These are phyloP conservation scores for Lepidochrysops patricia DNA, from an alignment of 2,888 invertebrate species.

Conservation along the genomic window DNA sequence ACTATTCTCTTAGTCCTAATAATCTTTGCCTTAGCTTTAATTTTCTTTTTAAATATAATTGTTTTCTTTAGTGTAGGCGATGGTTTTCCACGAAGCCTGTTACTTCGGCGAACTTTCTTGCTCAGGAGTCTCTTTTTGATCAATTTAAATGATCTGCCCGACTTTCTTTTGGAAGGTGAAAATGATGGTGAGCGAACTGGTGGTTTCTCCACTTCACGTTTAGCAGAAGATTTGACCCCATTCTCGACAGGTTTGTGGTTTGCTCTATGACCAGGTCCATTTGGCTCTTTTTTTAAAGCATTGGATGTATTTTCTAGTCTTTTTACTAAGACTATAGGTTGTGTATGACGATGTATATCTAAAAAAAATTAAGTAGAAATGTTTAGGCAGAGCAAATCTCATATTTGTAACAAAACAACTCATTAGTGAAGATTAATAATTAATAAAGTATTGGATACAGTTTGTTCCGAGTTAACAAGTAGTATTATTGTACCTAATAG, in stretches of 20 bases:
- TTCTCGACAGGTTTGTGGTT: neutral
- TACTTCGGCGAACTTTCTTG: slow-evolving; percentile 5
- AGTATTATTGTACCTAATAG: too few relatives aligned
- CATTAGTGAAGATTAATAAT: too few relatives aligned
- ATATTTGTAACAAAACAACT: too few relatives aligned
- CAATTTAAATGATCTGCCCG: neutral
- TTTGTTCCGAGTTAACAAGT: too few relatives aligned
- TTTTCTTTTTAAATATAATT: slow-evolving; percentile 6
- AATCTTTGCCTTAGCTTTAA: slow-evolving; percentile 10
- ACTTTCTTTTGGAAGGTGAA: neutral
- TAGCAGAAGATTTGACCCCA: neutral
- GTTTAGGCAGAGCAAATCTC: too few relatives aligned
- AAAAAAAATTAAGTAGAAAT: too few relatives aligned
- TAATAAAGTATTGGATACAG: too few relatives aligned
- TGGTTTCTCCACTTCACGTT: neutral
- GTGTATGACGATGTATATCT: slow-evolving; percentile 8
- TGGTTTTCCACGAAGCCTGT: slow-evolving; percentile 7
- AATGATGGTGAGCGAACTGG: neutral
- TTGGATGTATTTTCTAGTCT: neutral
- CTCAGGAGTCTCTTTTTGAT: slow-evolving; percentile 1
- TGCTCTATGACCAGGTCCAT: neutral
- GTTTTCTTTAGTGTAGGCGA: neutral
- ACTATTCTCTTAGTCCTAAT: slow-evolving; percentile 1
- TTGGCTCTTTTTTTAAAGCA: neutral
- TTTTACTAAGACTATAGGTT: slow-evolving; percentile 7